Conservation (phyloP, 2,888 invertebrate genomes). For the Aleiodes alternator region DNA sequence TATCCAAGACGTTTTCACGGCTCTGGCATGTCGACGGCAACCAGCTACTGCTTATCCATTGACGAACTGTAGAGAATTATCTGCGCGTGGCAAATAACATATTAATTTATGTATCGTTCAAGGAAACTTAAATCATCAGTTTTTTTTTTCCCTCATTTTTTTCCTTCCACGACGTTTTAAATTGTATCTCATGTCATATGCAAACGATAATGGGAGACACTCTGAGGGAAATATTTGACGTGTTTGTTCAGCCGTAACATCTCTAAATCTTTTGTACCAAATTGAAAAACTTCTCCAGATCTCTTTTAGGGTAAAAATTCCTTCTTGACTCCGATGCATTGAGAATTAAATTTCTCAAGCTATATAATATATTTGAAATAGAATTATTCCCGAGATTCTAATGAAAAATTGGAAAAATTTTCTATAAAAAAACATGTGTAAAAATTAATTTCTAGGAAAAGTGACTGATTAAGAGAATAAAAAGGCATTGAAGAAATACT, state of each 20-base stretch:
- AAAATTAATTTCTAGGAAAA: too few relatives aligned
- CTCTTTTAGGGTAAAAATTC: not conserved
- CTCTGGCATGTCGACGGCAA: slow-evolving; percentile 56
- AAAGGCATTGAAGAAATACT: too few relatives aligned
- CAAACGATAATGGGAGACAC: slow-evolving; percentile 28
- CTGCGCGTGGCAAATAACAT: slow-evolving; percentile 40
- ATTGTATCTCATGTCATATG: slow-evolving; percentile 33
- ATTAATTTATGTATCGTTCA: slow-evolving; percentile 36
- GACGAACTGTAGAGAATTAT: slow-evolving; percentile 29
- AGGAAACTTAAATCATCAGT: slow-evolving; percentile 21
- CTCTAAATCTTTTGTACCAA: slow-evolving; percentile 73
- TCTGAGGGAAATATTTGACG: slow-evolving; percentile 48
- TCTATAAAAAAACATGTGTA: too few relatives aligned
- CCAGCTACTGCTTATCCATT: slow-evolving; percentile 4
- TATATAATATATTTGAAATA: not conserved
- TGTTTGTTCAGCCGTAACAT: slow-evolving; percentile 76
- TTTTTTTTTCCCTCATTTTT: not conserved
- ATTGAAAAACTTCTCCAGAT: slow-evolving; percentile 49
- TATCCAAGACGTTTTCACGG: slow-evolving; percentile 53
- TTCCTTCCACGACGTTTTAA: not conserved
- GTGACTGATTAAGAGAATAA: too few relatives aligned
- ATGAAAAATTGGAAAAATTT: too few relatives aligned
- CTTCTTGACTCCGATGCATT: not conserved
- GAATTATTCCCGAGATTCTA: too few relatives aligned
- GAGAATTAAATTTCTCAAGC: not conserved